phyloP scores from a whole-genome alignment of 2,797 vertebrate species.

The Hoplostethus atlanticus region DNA sequence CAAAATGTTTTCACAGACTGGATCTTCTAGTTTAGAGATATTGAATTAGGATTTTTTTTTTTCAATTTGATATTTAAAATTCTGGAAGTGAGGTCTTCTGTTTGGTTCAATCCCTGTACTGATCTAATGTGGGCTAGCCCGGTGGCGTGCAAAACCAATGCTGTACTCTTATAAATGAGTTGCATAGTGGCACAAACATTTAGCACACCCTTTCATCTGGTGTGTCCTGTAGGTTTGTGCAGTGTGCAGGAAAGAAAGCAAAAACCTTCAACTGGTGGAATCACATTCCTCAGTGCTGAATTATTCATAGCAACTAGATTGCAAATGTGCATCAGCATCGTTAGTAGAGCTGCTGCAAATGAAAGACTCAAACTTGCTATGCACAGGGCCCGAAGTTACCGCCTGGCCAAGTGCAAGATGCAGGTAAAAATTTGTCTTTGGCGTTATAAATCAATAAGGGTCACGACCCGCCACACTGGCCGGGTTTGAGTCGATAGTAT shows the following conservation, averaged over 20 bases:
- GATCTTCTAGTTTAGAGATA: too few species aligned
- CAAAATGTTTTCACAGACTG: too few species aligned
- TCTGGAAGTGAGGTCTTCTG: too few species aligned
- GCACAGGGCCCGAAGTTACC: too few species aligned
- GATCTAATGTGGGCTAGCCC: neutral
- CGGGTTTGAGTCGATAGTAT: too few species aligned
- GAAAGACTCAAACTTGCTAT: conserved; percentile 31
- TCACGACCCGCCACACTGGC: too few species aligned
- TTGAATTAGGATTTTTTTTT: too few species aligned
- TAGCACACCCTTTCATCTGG: conserved; percentile 42
- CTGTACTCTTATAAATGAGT: conserved; percentile 17
- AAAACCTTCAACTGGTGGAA: neutral
- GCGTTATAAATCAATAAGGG: too few species aligned
- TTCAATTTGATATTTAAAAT: too few species aligned
- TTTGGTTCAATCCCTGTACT: too few species aligned
- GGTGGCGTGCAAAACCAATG: neutral
- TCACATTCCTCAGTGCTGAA: conserved; percentile 28
- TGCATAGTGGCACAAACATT: conserved; percentile 21
- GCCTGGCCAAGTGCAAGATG: too few species aligned
- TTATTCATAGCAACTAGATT: conserved; percentile 30
- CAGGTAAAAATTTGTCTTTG: too few species aligned
- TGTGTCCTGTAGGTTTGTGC: conserved; percentile 12
- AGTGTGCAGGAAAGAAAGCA: conserved; percentile 11
- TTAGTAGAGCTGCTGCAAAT: conserved; percentile 27
- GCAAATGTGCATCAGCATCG: conserved; percentile 15